Evolutionary conservation across 2,113 vertebrate species (phyloP), one percentile per base, ranked within the genome.

Genomic region (Nyctereutes procyonoides): DNA sequence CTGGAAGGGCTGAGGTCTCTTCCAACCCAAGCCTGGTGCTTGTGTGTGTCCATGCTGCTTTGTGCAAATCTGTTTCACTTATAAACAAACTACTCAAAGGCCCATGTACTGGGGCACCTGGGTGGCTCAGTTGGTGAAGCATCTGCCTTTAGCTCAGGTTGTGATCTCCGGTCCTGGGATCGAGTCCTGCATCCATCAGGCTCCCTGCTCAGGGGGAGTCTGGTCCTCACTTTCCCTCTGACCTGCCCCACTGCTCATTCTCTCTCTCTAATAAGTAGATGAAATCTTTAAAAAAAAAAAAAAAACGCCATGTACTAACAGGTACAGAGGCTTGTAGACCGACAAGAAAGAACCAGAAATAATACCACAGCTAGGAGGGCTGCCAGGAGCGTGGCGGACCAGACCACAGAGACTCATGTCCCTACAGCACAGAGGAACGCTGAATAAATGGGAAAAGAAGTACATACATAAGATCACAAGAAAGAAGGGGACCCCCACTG

Each of bases 301-400:
- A 43, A 43, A 43, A 43, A 43, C 5, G 43, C 43, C 7, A 1
- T 0, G 2, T 15, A 4, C 6, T 11, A 28, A 24, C 56, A 28
- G 2, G 48, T 4, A 32, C 17, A 51, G 6, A 43, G 48, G 38
- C 16, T 1, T 7, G 30, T 19, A 26, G 12, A 13, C 26, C 12
- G 19, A 22, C 2, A 0, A 69, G 13, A 13, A 1, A 3, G 58
- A 10, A 0, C 0, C 5, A 1, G 55, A 87, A 51, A 48, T 1
- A 51, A 48, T 1, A 1, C 6, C 12, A 1, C 6, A 19, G 67
- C 48, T 3, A 3, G 22, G 48, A 30, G 19, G 20, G 53, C 51
- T 17, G 3, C 28, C 10, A 43, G 89, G 22, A 2, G 8, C 3
- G 5, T 0, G 3, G 8, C 0, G 1, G 53, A 26, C 55, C 20